These are phyloP conservation scores for Microcebus ravelobensis DNA, from an alignment of 2,113 vertebrate genomes.

Conservation along the genomic window DNA sequence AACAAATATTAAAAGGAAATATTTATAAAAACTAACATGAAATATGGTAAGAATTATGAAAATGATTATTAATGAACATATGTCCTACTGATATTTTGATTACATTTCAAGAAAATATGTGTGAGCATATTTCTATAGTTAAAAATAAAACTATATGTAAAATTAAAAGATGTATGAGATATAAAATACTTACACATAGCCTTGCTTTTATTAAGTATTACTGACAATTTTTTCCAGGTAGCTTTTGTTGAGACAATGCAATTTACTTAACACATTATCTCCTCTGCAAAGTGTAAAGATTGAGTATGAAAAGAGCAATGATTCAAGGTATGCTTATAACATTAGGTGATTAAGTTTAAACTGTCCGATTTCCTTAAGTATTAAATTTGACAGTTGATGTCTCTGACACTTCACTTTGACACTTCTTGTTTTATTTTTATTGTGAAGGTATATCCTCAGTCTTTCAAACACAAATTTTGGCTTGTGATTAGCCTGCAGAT, in stretches of 20 bases:
- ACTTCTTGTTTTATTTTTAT: too few species aligned
- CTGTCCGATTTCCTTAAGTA: too few species aligned
- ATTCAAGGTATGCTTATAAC: constrained; percentile 54
- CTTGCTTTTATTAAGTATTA: not conserved
- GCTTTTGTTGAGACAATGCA: not conserved
- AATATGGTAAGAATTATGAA: not conserved
- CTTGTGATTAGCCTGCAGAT: too few species aligned
- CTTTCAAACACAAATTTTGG: too few species aligned
- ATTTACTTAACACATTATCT: constrained; percentile 45
- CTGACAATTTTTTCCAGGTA: not conserved
- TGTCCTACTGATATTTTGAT: not conserved
- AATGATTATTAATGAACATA: constrained; percentile 8
- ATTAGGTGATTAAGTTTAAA: too few species aligned
- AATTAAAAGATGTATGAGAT: not conserved
- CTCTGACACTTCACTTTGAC: too few species aligned
- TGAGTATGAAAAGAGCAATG: constrained; percentile 63
- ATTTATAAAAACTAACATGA: not conserved
- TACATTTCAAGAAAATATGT: not conserved
- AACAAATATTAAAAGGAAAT: not conserved
- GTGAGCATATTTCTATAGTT: not conserved
- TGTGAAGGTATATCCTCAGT: too few species aligned
- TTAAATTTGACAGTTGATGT: too few species aligned
- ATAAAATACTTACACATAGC: not conserved
- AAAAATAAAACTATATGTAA: not conserved
- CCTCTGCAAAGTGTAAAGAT: constrained; percentile 40